Evolutionary conservation across 2,797 vertebrate species (phyloP).

Genomic region (Babyrousa celebensis): DNA sequence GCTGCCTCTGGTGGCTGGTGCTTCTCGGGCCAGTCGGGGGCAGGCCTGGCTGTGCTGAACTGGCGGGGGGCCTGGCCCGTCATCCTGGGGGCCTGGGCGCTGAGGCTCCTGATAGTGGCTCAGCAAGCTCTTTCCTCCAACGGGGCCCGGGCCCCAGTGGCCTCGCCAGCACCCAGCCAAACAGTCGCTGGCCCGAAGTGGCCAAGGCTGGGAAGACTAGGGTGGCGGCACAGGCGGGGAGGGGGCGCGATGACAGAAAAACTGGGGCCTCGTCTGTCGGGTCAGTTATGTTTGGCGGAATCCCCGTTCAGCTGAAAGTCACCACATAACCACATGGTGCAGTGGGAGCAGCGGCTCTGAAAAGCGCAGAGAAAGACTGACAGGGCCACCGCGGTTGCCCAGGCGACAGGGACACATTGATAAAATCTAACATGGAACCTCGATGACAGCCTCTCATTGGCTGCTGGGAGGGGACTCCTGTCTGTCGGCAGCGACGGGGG

Average conservation of each 20-base stretch:
- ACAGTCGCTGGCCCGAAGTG: constrained; percentile 82
- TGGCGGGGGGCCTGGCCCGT: constrained; percentile 1
- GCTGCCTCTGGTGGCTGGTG: constrained; percentile 55
- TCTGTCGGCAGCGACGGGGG: not conserved
- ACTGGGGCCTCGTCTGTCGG: constrained; percentile 81
- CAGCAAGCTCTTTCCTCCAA: not conserved
- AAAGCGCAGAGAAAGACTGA: constrained; percentile 90
- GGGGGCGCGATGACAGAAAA: not conserved
- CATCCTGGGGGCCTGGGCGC: constrained; percentile 80
- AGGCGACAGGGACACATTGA: constrained; percentile 91
- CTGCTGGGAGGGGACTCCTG: constrained; percentile 69
- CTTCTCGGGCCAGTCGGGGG: constrained; percentile 48
- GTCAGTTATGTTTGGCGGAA: constrained; percentile 93
- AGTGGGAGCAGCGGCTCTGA: constrained; percentile 84
- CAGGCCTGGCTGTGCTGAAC: not conserved
- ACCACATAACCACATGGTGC: constrained; percentile 93
- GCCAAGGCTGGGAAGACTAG: constrained; percentile 51
- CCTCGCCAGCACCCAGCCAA: not conserved
- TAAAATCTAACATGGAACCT: constrained; percentile 90
- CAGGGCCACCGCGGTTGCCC: constrained; percentile 91
- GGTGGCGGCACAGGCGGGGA: not conserved
- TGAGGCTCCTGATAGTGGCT: not conserved
- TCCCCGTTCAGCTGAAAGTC: constrained; percentile 90
- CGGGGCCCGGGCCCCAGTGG: not conserved
- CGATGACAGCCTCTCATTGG: constrained; percentile 90